Evolutionary conservation across 2,113 vertebrate genomes (phyloP).

Genomic region (Callospermophilus lateralis): DNA sequence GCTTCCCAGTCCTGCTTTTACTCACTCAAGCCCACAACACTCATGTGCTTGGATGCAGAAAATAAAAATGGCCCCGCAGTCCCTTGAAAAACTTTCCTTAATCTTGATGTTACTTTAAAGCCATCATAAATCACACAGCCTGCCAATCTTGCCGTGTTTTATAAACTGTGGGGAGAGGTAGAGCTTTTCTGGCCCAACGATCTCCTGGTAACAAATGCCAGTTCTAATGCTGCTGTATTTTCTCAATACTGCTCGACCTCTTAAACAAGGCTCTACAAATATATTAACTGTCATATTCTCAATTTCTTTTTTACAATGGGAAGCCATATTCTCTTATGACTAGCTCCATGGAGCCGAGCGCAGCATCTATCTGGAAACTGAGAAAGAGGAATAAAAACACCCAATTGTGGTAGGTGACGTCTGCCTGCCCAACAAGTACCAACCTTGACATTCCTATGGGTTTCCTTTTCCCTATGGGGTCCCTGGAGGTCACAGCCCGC

Average conservation of each 20-base stretch:
- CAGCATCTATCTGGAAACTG: conserved; percentile 79
- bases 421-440: not conserved
- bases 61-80: conserved; percentile 76
- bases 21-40: not conserved
- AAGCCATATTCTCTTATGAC: conserved; percentile 85
- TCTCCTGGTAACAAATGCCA: conserved; percentile 86
- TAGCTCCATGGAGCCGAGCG: conserved; percentile 68
- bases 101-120: conserved; percentile 86
- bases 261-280: conserved; percentile 87
- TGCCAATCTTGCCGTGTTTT: conserved; percentile 83
- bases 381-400: conserved; percentile 70
- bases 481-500: not conserved
- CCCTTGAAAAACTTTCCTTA: conserved; percentile 84
- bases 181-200: conserved; percentile 81
- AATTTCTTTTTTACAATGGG: conserved; percentile 86
- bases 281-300: conserved; percentile 88
- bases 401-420: conserved; percentile 6
- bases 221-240: conserved; percentile 85
- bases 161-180: conserved; percentile 86
- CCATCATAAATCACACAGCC: conserved; percentile 83
- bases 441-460: not conserved
- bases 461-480: not conserved
- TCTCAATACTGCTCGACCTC: conserved; percentile 85
- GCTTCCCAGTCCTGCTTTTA: accelerated
- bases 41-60: conserved; percentile 62